Percentiles rank a stretch among this genome's conserved stretches.
Conservation (phyloP, 2,113 vertebrate species). For the Heliornis fulica region DNA sequence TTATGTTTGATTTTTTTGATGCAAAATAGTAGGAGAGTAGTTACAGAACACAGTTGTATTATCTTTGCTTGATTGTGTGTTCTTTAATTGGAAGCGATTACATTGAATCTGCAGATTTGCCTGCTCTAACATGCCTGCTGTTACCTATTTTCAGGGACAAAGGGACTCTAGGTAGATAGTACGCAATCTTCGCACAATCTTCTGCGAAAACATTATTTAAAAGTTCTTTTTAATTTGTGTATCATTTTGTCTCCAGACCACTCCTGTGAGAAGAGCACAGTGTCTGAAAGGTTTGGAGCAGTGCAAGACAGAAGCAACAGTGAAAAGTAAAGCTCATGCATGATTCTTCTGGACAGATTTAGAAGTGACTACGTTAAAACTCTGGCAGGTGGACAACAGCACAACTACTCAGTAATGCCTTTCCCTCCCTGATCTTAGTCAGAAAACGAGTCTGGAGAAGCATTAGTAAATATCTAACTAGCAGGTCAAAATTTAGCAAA, state of each 20-base stretch:
- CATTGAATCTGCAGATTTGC: not conserved
- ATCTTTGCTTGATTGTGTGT: not conserved
- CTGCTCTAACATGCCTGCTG: not conserved
- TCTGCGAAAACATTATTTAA: not conserved
- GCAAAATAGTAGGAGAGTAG: not conserved
- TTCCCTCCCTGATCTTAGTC: accelerated
- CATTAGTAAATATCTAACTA: not conserved
- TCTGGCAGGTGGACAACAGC: not conserved
- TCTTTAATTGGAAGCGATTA: not conserved
- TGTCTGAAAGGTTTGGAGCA: not conserved
- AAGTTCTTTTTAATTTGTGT: not conserved
- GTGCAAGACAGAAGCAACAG: not conserved
- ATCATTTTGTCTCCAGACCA: not conserved
- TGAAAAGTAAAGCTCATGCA: not conserved
- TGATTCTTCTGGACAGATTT: not conserved
- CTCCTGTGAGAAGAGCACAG: not conserved
- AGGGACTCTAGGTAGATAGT: not conserved
- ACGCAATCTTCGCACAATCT: not conserved
- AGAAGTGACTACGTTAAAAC: not conserved
- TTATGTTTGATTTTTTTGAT: not conserved
- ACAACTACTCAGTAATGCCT: not conserved
- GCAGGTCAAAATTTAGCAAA: not conserved
- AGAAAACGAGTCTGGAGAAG: not conserved
- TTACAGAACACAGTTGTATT: not conserved
- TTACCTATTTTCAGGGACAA: not conserved